A percentile compares a stretch with the other conserved stretches of the same genome.
Conservation (phyloP, 1,140 invertebrate genomes). For the Solen grandis region DNA sequence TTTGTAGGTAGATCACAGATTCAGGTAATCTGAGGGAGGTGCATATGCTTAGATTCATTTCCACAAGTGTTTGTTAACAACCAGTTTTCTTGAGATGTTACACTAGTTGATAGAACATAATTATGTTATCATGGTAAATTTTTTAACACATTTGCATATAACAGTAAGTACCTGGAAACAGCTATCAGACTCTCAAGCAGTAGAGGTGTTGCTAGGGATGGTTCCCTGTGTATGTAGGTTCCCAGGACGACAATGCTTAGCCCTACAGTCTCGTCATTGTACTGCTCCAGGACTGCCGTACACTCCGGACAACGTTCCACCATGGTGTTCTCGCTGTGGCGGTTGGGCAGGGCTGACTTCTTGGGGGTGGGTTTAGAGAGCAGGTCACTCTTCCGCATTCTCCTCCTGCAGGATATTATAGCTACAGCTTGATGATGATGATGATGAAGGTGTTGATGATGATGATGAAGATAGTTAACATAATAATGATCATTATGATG, state of each 20-base stretch:
- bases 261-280: constrained; percentile 98
- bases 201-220: constrained; percentile 93
- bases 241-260: constrained; percentile 95
- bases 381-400: constrained; percentile 74
- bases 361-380: constrained; percentile 66
- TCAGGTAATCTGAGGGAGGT: too few relatives aligned
- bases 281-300: constrained; percentile 91
- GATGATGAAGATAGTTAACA: too few relatives aligned
- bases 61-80: too few relatives aligned
- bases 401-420: constrained; percentile 64
- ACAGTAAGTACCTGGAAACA: constrained; percentile 95
- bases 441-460: too few relatives aligned
- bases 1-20: too few relatives aligned
- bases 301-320: constrained; percentile 82
- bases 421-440: too few relatives aligned
- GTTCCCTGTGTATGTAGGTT: constrained; percentile 98
- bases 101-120: too few relatives aligned
- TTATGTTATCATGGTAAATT: too few relatives aligned
- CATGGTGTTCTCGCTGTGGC: constrained; percentile 75
- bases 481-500: too few relatives aligned
- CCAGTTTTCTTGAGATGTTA: too few relatives aligned
- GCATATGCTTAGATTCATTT: too few relatives aligned
- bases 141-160: too few relatives aligned
- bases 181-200: constrained; percentile 94
- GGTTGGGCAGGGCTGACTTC: constrained; percentile 61